Conservation (phyloP, 2,888 invertebrate species). For the Cheilosia vernalis region DNA sequence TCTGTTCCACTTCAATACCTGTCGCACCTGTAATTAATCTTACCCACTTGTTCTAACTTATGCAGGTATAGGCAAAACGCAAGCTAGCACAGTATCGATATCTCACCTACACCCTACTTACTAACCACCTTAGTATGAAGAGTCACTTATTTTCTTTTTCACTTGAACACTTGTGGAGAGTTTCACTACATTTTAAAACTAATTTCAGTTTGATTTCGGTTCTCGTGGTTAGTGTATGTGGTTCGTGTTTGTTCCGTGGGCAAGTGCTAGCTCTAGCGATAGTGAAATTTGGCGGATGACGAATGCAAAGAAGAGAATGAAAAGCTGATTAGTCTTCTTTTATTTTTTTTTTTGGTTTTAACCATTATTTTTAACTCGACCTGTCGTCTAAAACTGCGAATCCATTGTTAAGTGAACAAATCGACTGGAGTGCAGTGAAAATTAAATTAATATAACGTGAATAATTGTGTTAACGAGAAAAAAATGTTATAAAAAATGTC, state of each 20-base stretch:
- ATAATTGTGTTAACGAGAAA: conserved; percentile 43
- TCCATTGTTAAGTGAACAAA: conserved; percentile 18
- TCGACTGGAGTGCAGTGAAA: conserved; percentile 20
- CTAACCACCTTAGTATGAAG: conserved; percentile 64
- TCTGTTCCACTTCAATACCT: conserved; percentile 35
- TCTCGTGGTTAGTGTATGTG: conserved; percentile 42
- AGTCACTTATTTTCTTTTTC: conserved; percentile 50
- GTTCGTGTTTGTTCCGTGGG: conserved; percentile 40
- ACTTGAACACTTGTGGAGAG: conserved; percentile 49
- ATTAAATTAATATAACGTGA: conserved; percentile 50
- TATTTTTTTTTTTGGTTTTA: conserved; percentile 28
- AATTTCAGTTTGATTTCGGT: conserved; percentile 72
- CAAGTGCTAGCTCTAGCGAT: conserved; percentile 53
- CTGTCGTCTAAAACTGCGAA: conserved; percentile 8
- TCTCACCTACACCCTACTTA: conserved; percentile 50
- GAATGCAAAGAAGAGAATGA: conserved; percentile 63
- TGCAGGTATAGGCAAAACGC: conserved; percentile 30
- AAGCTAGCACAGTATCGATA: conserved; percentile 59
- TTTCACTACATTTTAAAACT: conserved; percentile 59
- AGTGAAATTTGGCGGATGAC: conserved; percentile 71
- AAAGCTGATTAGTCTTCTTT: conserved; percentile 48
- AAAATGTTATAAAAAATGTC: conserved; percentile 44
- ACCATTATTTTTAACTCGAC: neutral
- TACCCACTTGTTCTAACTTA: conserved; percentile 49
- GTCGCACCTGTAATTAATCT: conserved; percentile 65